These are phyloP conservation scores for Euschistus heros DNA, from an alignment of 1,140 invertebrate species.

Conservation along the genomic window DNA sequence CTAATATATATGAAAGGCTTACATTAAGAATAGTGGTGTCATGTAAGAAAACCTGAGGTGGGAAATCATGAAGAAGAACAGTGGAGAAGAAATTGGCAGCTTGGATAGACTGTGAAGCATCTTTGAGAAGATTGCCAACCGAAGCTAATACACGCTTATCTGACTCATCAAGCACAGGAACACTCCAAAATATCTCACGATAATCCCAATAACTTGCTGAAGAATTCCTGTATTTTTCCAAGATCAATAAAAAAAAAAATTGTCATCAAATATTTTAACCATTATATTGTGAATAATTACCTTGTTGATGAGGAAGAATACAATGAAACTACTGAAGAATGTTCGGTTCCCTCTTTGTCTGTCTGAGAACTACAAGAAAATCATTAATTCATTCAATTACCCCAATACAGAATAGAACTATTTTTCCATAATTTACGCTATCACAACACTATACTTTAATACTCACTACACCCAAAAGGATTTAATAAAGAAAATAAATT, in stretches of 20 bases:
- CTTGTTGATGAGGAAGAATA: neutral
- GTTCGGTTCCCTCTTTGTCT: neutral
- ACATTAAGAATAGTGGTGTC: conserved; percentile 20
- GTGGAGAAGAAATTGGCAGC: conserved; percentile 22
- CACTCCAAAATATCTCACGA: neutral
- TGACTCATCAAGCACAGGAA: conserved; percentile 13
- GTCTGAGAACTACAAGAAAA: neutral
- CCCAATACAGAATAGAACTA: neutral
- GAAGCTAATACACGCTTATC: conserved; percentile 16
- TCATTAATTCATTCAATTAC: neutral
- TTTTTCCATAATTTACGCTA: neutral
- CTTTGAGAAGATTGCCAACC: conserved; percentile 6
- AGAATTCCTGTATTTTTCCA: no score
- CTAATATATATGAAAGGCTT: neutral
- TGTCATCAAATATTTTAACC: no score
- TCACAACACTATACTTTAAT: neutral
- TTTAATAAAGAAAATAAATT: neutral
- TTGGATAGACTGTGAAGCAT: conserved; percentile 12
- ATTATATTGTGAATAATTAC: neutral
- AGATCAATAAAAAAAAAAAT: neutral
- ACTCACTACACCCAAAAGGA: neutral
- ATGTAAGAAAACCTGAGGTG: conserved; percentile 22
- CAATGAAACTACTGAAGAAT: neutral
- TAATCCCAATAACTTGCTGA: neutral
- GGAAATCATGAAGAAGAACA: conserved; percentile 21